Evolutionary conservation across 2,113 vertebrate species (phyloP).

Genomic region (Neopipo cinnamomea): DNA sequence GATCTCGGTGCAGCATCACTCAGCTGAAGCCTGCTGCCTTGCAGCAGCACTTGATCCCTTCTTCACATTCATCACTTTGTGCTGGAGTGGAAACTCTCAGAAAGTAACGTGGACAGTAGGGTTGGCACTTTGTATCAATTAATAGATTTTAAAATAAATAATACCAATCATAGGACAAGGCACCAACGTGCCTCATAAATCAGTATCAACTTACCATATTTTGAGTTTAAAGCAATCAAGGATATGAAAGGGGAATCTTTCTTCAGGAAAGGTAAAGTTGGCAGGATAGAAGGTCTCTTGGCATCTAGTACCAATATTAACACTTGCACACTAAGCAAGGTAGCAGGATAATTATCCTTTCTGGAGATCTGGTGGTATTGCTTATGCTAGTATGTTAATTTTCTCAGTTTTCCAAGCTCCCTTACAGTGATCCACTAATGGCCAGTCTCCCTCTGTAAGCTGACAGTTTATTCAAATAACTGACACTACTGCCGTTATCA

Average conservation of each 20-base stretch:
- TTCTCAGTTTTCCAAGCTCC: constrained; percentile 7
- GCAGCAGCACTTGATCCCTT: background rate
- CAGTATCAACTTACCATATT: background rate
- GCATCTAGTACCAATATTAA: background rate
- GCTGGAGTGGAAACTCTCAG: accelerated
- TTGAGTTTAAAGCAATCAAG: background rate
- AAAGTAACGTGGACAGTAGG: accelerated
- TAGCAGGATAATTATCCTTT: background rate
- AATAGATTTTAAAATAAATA: background rate
- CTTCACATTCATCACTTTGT: background rate
- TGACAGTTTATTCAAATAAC: background rate
- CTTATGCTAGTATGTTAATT: background rate
- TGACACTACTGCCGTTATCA: background rate
- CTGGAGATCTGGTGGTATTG: background rate
- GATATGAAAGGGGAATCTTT: background rate
- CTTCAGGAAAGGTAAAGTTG: background rate
- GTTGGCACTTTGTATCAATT: background rate
- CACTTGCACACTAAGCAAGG: accelerated
- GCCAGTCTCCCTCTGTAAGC: background rate
- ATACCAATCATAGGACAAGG: background rate
- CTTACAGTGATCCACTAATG: background rate
- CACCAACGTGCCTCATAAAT: background rate
- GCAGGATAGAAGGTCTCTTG: background rate
- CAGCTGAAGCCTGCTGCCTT: background rate
- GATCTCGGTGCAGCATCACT: background rate